Evolutionary conservation across 2,797 vertebrate genomes (phyloP), one percentile per base, ranked within the genome.

Genomic region (Manis crassicaudata): DNA sequence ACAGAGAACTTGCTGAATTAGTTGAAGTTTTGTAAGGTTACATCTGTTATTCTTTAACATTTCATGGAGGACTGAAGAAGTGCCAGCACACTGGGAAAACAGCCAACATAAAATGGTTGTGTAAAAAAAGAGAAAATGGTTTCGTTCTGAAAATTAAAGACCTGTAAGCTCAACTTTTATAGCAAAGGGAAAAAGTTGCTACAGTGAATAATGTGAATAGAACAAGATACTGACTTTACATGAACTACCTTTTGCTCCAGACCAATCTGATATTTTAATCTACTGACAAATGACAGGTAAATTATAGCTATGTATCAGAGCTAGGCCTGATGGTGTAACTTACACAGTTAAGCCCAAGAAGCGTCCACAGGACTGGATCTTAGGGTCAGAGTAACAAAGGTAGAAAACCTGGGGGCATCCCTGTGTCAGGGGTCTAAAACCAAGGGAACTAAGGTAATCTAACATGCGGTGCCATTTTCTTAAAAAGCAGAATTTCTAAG

Each of bases 1-100:
- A 70, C 40, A 56, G 93, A 67, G 67, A 85, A 37, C 77, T 92
- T 83, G 94, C 77, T 72, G 94, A 85, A 73, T 18, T 43, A 73
- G 84, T 70, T 79, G 63, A 68, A 89, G 72, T 77, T 75, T 91
- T 90, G 25, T 75, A 68, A 85, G 52, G 23, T 90, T 88, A 92
- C 92, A 95, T 88, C 81, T 95, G 95, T 67, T 97, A 93, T 73
- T 68, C 83, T 89, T 97, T 72, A 96, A 82, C 88, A 72, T 96
- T 92, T 97, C 85, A 67, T 25, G 81, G 92, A 40, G 73, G 62
- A 86, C 73, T 37, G 90, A 79, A 40, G 52, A 93, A 93, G 52
- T 76, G 73, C 73, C 95, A 88, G 92, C 37, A 95, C 27, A 32
- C 92, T 92, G 96, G 94, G 94, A 70, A 90, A 92, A 95, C 40